phyloP scores from a whole-genome alignment of 2,797 vertebrate genomes.

The Picus viridis region DNA sequence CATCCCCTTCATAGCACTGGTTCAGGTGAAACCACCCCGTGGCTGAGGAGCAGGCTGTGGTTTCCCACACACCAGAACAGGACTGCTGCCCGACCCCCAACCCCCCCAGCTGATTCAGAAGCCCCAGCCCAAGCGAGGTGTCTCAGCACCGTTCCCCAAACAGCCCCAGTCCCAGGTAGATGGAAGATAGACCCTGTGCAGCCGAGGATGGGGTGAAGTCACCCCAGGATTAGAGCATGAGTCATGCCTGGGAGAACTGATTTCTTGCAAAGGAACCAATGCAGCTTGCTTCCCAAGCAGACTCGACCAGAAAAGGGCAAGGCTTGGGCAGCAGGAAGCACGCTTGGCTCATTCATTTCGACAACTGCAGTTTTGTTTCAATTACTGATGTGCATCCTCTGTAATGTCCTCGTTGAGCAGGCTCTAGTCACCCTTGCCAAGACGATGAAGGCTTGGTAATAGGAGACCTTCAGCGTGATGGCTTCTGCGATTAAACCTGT shows the following conservation, averaged over 20 bases:
- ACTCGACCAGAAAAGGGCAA: not conserved
- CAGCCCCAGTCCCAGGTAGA: accelerated
- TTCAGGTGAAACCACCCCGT: accelerated
- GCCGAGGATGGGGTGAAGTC: not conserved
- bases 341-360: not conserved
- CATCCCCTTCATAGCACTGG: not conserved
- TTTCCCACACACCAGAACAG: accelerated
- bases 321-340: constrained; percentile 24
- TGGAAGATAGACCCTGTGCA: not conserved
- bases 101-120: not conserved
- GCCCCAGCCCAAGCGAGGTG: not conserved
- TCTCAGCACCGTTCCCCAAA: accelerated
- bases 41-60: not conserved
- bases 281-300: not conserved
- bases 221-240: not conserved
- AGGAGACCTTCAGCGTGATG: not conserved
- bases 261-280: constrained; percentile 4
- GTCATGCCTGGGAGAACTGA: not conserved
- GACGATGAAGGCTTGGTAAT: not conserved
- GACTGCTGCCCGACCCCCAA: not conserved
- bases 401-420: not conserved
- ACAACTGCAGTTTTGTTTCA: constrained; percentile 31
- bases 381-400: not conserved
- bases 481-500: not conserved
- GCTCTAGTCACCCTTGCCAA: not conserved